These are phyloP conservation scores for Virgularia gustaviana DNA, from an alignment of 92 coral and sea anemone genomes.

Conservation along the genomic window DNA sequence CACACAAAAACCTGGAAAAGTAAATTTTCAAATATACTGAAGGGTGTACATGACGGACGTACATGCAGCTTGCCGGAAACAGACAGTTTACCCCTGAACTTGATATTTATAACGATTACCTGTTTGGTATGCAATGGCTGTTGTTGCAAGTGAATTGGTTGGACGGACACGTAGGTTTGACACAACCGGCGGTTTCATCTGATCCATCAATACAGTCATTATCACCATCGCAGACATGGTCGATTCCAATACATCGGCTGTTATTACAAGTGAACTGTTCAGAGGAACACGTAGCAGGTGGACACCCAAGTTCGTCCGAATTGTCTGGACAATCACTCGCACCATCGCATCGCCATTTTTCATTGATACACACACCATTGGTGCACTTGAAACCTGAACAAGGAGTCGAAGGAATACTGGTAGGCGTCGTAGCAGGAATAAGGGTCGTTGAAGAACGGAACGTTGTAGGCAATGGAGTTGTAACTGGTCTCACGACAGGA, in stretches of 20 bases:
- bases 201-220: conserved; percentile 29
- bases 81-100: not conserved
- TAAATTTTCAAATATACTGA: not conserved
- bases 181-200: conserved; percentile 23
- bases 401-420: not conserved
- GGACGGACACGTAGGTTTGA: conserved; percentile 28
- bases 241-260: conserved; percentile 26
- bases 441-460: no score
- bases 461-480: conserved; percentile 16
- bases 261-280: conserved; percentile 30
- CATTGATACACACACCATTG: conserved; percentile 20
- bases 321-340: conserved; percentile 12
- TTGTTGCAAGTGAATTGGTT: conserved; percentile 32
- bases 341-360: conserved; percentile 21
- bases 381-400: conserved; percentile 27
- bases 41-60: not conserved
- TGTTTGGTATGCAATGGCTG: conserved; percentile 14
- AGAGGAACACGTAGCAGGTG: conserved; percentile 23
- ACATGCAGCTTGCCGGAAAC: no score
- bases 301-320: conserved; percentile 24
- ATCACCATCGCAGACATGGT: conserved; percentile 33
- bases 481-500: not conserved
- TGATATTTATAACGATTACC: no score
- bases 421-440: not conserved
- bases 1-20: conserved; percentile 14